Base-by-base conservation (phyloP, 2,113 vertebrate species). In the Scolopax mira region DNA sequence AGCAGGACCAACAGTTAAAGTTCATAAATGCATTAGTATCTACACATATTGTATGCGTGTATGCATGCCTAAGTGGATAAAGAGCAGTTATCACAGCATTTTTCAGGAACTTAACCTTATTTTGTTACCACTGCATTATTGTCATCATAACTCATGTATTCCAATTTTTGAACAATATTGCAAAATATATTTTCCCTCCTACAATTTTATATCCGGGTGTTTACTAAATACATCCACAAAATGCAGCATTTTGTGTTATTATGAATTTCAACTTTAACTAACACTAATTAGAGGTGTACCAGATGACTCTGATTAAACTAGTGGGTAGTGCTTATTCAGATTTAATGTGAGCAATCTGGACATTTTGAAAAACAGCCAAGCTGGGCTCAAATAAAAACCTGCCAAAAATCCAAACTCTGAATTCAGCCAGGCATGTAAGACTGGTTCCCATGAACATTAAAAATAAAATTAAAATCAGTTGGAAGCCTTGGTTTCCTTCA, bases 291-390 rank as follows among this genome's bases (percentile, higher is more conserved):
- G 93, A 97, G 89, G 79, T 97, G 94, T 94, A 94, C 90, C 95
- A 96, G 90, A 96, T 93, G 94, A 95, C 94, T 97, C 95, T 79
- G 97, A 98, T 98, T 97, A 98, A 98, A 93, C 96, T 89, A 96
- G 85, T 95, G 93, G 89, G 44, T 96, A 95, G 85, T 94, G 94
- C 95, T 98, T 97, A 95, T 94, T 97, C 96, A 96, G 82, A 98
- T 97, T 96, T 97, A 96, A 97, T 97, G 87, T 97, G 95, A 98
- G 96, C 96, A 96, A 96, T 97, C 95, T 97, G 95, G 95, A 97
- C 94, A 96, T 97, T 97, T 97, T 97, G 95, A 97, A 98, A 98
- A 98, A 94, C 95, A 97, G 96, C 96, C 96, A 98, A 98, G 96
- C 90, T 90, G 90, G 95, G 95, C 60, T 46, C 94, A 98, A 97